Percentiles rank a stretch among this genome's conserved stretches.
phyloP scores from a whole-genome alignment of 2,113 vertebrate genomes.

The Lamprotornis superbus region DNA sequence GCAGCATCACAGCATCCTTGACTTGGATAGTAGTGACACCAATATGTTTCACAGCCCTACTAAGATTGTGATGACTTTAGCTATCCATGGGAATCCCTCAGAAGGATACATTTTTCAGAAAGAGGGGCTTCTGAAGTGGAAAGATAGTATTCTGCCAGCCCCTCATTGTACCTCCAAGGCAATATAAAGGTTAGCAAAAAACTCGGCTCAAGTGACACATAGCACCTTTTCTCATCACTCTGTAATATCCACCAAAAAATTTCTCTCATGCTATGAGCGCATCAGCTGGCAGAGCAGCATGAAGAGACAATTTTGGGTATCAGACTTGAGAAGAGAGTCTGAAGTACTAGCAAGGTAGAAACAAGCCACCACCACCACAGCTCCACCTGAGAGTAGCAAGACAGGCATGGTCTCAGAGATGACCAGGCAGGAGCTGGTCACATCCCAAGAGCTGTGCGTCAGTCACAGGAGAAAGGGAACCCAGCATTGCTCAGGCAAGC shows the following conservation, averaged over 20 bases:
- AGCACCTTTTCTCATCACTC: not conserved
- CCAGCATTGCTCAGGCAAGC: not conserved
- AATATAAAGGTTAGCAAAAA: not conserved
- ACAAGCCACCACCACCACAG: not conserved
- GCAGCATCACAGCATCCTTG: not conserved
- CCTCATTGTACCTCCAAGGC: not conserved
- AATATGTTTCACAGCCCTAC: not conserved
- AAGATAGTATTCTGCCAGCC: not conserved
- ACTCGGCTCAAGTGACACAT: not conserved
- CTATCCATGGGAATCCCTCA: not conserved
- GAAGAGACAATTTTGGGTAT: not conserved
- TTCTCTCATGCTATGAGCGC: not conserved
- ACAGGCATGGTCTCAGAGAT: not conserved
- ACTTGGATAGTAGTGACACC: not conserved
- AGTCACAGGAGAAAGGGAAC: not conserved
- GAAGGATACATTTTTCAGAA: not conserved
- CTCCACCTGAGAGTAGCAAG: not conserved
- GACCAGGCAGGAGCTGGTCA: not conserved
- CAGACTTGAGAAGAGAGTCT: not conserved
- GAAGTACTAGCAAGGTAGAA: not conserved
- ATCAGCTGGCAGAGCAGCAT: not conserved
- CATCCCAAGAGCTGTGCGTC: accelerated
- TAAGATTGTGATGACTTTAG: not conserved
- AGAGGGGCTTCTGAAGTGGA: not conserved
- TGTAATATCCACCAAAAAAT: not conserved